Base-by-base conservation (phyloP, 2,888 invertebrate genomes). In the Acleris sparsana region DNA sequence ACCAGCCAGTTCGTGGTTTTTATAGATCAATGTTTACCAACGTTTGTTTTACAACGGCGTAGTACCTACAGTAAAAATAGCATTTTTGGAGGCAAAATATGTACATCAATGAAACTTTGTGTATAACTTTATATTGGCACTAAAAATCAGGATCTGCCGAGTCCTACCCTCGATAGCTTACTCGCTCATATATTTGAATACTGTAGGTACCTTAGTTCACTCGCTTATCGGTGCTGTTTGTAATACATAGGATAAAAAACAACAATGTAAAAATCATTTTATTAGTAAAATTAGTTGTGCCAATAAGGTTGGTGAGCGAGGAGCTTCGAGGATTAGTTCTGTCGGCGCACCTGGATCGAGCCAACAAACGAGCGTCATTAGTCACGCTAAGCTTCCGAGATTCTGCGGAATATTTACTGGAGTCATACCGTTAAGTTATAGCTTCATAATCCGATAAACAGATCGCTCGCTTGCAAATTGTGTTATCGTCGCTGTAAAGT, bases 361-460 rank as follows among this genome's bases (percentile, higher is more conserved):
- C 44, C 79, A 80, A 86, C 83, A 83, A 86, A 88, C 83, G 80
- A 76, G 60, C 71, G 80, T 82, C 87, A 90, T 89, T 89, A 89
- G 80, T 88, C 86, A 87, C 75, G 75, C 77, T 85, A 83, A 87
- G 82, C 83, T 80, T 74, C 78, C 74, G 75, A 74, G 75, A 77
- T 75, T 77, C 80, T 83, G 81, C 80, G 82, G 88, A 90, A 91
- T 87, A 89, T 92, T 89, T 87, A 88, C 87, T 86, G 72, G 72
- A 80, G 77, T 78, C 77, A 75, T 75, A 75, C 78, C 80, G 82
- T 74, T 87, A 87, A 89, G 84, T 89, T 88, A 91, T 91, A 79
- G 87, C 85, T 78, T 76, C 79, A 83, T 92, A 91, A 92, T 90
- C 88, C 86, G 89, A 91, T 91, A 88, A 89, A 87, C 82, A 75